Evolutionary conservation across 1,140 invertebrate species (phyloP).

Genomic region (Drosophila funebris): DNA sequence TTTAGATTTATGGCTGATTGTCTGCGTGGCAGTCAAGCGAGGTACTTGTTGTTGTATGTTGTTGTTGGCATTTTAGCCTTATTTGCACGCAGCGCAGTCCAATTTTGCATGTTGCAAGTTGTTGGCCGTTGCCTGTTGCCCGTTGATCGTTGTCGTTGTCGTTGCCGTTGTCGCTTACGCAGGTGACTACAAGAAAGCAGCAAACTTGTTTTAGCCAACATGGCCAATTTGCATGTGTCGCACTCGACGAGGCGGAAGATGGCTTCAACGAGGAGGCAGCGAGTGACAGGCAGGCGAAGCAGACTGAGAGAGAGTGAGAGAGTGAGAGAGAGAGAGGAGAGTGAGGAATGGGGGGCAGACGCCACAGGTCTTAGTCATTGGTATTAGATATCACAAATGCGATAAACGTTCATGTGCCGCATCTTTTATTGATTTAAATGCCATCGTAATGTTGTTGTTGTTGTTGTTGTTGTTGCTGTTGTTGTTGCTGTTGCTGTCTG

Average conservation of each 20-base stretch:
- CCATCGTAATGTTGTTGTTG: conserved; percentile 26
- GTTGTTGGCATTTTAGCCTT: conserved; percentile 49
- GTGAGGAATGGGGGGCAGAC: too few species aligned
- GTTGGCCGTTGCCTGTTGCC: conserved; percentile 27
- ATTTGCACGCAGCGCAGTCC: conserved; percentile 53
- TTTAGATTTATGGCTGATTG: conserved; percentile 83
- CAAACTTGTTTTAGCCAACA: conserved; percentile 77
- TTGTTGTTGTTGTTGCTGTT: not conserved
- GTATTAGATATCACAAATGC: conserved; percentile 78
- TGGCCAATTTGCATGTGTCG: conserved; percentile 81
- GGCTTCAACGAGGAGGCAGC: not conserved
- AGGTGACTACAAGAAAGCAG: conserved; percentile 71
- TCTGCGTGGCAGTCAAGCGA: conserved; percentile 56
- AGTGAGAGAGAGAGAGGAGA: not conserved
- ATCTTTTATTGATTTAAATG: conserved; percentile 79
- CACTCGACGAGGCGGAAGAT: conserved; percentile 53
- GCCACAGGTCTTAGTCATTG: conserved; percentile 28
- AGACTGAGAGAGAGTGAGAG: not conserved
- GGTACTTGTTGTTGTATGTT: conserved; percentile 35
- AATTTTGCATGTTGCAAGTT: conserved; percentile 51
- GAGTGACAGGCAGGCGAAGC: too few species aligned
- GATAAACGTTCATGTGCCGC: conserved; percentile 60
- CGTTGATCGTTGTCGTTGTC: conserved; percentile 34
- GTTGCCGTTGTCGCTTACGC: conserved; percentile 68
- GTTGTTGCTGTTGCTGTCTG: not conserved